Evolutionary conservation across 2,113 vertebrate genomes (phyloP).

Genomic region (Stercorarius parasiticus): DNA sequence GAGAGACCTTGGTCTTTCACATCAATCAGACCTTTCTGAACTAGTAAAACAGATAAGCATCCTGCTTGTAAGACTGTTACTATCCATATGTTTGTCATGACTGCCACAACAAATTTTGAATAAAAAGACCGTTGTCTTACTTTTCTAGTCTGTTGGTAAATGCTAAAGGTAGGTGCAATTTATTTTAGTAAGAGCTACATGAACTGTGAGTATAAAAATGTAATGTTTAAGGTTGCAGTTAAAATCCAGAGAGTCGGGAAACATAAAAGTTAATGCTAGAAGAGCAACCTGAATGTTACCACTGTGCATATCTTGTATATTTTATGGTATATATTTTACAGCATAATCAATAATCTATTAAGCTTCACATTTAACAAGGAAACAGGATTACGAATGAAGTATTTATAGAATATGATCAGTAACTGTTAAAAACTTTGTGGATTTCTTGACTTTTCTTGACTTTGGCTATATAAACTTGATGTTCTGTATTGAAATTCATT

Average conservation of each 20-base stretch:
- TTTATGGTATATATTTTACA: constrained; percentile 40
- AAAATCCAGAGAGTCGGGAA: constrained; percentile 30
- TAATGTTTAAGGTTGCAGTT: neutral
- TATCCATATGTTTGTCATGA: constrained; percentile 72
- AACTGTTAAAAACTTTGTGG: neutral
- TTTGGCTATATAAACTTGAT: neutral
- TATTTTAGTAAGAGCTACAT: constrained; percentile 19
- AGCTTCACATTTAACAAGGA: constrained; percentile 10
- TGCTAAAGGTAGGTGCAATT: neutral
- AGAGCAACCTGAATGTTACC: neutral
- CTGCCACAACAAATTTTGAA: constrained; percentile 72
- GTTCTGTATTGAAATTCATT: neutral
- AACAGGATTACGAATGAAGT: neutral
- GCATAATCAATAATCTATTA: constrained; percentile 58
- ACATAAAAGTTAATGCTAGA: constrained; percentile 31
- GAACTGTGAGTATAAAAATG: neutral
- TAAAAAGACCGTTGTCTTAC: constrained; percentile 56
- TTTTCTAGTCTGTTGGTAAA: constrained; percentile 51
- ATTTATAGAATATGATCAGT: neutral
- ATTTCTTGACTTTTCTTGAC: constrained; percentile 52
- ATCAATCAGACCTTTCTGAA: constrained; percentile 81
- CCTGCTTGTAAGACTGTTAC: constrained; percentile 73
- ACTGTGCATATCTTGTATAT: neutral
- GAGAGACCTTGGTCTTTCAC: constrained; percentile 78
- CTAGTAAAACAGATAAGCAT: constrained; percentile 80